A percentile compares a stretch with the other conserved stretches of the same genome.
Conservation (phyloP, 2,113 vertebrate genomes). For the Vidua chalybeata region DNA sequence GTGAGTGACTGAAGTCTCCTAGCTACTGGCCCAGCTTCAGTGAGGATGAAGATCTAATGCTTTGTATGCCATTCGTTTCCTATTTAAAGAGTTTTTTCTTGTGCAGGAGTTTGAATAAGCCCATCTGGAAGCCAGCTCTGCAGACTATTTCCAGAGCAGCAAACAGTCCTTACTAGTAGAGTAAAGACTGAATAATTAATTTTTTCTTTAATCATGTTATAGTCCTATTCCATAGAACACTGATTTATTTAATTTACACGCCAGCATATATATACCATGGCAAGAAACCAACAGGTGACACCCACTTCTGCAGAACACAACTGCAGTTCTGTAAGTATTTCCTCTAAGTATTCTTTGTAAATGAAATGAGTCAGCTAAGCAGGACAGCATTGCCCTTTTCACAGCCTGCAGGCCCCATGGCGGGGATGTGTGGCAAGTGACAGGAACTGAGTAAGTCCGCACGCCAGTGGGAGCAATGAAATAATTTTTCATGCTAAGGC, state of each 20-base stretch:
- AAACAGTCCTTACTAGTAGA: neutral
- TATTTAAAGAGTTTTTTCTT: neutral
- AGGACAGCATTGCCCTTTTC: neutral
- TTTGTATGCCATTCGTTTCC: neutral
- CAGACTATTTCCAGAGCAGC: neutral
- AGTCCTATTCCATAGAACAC: neutral
- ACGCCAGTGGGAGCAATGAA: neutral
- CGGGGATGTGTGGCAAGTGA: neutral
- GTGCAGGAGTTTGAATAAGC: neutral
- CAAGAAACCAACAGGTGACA: neutral
- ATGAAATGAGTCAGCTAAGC: conserved; percentile 33
- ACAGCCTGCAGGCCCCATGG: neutral
- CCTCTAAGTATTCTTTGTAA: conserved; percentile 40
- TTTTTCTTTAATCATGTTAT: neutral
- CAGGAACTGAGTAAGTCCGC: neutral
- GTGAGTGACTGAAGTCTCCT: neutral
- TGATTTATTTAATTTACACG: neutral
- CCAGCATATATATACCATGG: neutral
- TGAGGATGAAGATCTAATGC: neutral
- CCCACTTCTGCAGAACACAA: conserved; percentile 30
- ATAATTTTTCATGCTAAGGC: neutral
- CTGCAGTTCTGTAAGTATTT: conserved; percentile 15
- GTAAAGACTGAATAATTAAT: neutral
- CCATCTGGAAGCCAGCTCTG: neutral
- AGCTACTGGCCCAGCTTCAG: neutral